Base-by-base conservation (phyloP, 1,140 invertebrate genomes). In the Zophobas morio region DNA sequence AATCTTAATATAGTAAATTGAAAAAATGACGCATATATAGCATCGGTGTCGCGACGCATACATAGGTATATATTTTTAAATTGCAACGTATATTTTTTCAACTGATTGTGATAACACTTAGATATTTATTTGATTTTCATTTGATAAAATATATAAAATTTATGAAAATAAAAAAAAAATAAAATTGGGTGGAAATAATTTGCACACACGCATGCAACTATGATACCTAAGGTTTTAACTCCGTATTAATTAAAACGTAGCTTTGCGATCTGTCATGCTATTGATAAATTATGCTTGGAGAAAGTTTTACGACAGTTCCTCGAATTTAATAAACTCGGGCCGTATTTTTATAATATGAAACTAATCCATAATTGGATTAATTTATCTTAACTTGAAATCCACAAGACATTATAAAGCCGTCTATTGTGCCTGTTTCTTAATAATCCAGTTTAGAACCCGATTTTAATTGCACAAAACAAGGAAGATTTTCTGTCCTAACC, bases 281-380 rank as follows among this genome's bases (percentile, higher is more conserved):
- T 57, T 57, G 54, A 57, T 57, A 57, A 57, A 57, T 57, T 60
- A 60, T 36, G 37, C 56, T 36, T 8, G 34, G 37, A 60, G 34
- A n/a, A 60, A 60, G 56, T 8, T 66, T 33, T 33, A 20, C 20
- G 4, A 35, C 2, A 35, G 35, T 33, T 36, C n/a, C 60, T 8
- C 1, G 39, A 66, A 66, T 66, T 40, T 66, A 66, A 66, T 66
- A 66, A 60, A 36, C 56, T 60, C 34, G n/a, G 6, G 6, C 20
- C 39, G 40, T 66, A 20, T 40, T 66, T 66, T 66, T 66, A 42
- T 66, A 33, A 66, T 66, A 20, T 2, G n/a, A 66, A 66, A 66
- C 60, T 66, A 66, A 66, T 66, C 60, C 39, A 20, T 66, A 40
- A 66, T 66, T 66, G 60, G 60, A 66, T 66, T 66, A 66, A 66